Conservation (phyloP, 2,113 vertebrate genomes). For the Colinus virginianus region DNA sequence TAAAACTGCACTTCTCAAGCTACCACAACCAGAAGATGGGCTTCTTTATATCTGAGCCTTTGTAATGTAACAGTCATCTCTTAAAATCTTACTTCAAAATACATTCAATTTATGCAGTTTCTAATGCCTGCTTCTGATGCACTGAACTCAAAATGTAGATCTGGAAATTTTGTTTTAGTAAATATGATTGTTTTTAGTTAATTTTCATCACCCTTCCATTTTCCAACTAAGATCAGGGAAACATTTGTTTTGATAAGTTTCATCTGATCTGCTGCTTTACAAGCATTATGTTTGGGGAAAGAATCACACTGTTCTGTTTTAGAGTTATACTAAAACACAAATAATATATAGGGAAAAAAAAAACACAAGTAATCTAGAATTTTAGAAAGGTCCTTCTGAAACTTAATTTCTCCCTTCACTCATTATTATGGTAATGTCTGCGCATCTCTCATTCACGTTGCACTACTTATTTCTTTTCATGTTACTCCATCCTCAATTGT, state of each 20-base stretch:
- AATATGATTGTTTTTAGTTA: neutral
- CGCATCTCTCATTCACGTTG: neutral
- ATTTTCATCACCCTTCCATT: neutral
- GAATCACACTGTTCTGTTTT: neutral
- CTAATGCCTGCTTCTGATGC: neutral
- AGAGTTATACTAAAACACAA: neutral
- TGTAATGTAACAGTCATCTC: rapidly evolving
- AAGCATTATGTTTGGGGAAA: neutral
- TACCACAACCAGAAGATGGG: neutral
- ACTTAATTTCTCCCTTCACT: neutral
- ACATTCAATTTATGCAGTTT: neutral
- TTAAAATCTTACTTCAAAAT: neutral
- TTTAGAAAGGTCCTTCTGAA: neutral
- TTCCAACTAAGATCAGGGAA: neutral
- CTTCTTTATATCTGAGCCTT: neutral
- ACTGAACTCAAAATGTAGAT: neutral
- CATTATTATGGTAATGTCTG: neutral
- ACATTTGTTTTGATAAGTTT: neutral
- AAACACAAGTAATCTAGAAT: neutral
- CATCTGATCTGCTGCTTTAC: neutral
- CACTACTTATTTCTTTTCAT: neutral
- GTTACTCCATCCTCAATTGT: neutral
- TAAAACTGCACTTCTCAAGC: neutral
- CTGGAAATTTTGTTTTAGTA: neutral
- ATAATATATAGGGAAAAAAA: neutral